Evolutionary conservation across 2,888 invertebrate genomes (phyloP), one percentile per base, ranked within the genome.

Genomic region (Corbicula japonica): DNA sequence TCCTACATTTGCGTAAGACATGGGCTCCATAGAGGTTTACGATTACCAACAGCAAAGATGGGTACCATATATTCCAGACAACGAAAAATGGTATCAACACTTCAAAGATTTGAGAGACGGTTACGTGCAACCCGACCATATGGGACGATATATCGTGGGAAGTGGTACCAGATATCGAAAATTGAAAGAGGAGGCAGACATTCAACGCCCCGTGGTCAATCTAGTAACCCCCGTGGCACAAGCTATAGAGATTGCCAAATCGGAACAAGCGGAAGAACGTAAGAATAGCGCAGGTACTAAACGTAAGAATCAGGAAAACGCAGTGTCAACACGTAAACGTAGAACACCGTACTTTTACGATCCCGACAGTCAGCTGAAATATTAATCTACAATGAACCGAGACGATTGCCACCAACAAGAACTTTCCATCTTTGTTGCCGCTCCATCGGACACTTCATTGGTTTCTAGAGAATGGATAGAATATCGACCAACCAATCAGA

Each of bases 21-120:
- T 75, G 75, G 75, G 75, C 26, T 75, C 75, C 12, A 62, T 75
- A 69, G 46, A 75, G 28, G 75, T 75, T 10, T 75, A 69, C 46
- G 69, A 69, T 48, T 52, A 54, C 28, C n/a, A 68, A 48, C 56
- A 32, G 32, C 32, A 56, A 32, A 56, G 32, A 56, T 56, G 56
- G 56, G 15, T 56, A 18, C 56, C 56, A 2, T 56, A 56, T 56
- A 18, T 56, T 3, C 32, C 32, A 4, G n/a, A 56, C 32, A 30
- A 5, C 12, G 56, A 56, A 32, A n/a, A 2, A 4, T 50, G 50
- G 50, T 50, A 21, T 50, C 50, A 50, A 50, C 50, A 50, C 26
- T 23, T 50, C 32, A 56, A 60, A 26, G 26, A 60, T 23, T 21
- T 60, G 41, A 60, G 26, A 30, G 41, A 38, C n/a, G 34, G 28